These are phyloP conservation scores for Xestia ashworthii DNA, from an alignment of 2,888 invertebrate genomes.

Conservation along the genomic window DNA sequence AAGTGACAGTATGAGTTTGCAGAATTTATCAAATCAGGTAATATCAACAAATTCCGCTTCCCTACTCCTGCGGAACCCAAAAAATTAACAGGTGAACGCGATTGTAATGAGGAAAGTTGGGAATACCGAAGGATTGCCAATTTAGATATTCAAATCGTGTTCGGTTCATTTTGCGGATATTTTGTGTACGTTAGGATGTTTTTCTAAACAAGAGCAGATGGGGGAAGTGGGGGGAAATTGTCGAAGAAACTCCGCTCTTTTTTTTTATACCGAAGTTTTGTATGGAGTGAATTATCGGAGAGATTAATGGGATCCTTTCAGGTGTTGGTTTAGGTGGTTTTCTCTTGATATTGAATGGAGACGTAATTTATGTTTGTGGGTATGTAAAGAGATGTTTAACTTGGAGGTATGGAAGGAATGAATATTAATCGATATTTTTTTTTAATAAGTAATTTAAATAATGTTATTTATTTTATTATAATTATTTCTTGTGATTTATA, in stretches of 20 bases:
- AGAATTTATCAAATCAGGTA: not conserved
- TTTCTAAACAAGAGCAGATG: conserved; percentile 63
- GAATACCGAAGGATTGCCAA: conserved; percentile 84
- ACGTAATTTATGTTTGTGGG: conserved; percentile 44
- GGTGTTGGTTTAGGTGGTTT: conserved; percentile 35
- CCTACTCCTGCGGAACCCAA: conserved; percentile 61
- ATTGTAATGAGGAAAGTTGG: conserved; percentile 87
- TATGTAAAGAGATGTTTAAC: not conserved
- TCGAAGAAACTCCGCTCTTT: conserved; percentile 34
- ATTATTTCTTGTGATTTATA: too few relatives aligned
- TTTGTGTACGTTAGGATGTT: conserved; percentile 68
- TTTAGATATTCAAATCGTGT: conserved; percentile 90
- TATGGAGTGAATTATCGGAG: conserved; percentile 56
- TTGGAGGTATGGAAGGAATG: not conserved
- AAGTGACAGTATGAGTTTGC: not conserved
- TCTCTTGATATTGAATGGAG: conserved; percentile 43
- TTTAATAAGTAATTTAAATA: too few relatives aligned
- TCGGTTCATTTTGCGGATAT: conserved; percentile 80
- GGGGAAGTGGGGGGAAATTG: conserved; percentile 20
- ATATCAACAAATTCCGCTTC: not conserved
- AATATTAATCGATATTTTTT: not conserved
- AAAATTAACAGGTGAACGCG: conserved; percentile 87
- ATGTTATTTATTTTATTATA: too few relatives aligned
- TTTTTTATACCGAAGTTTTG: conserved; percentile 45
- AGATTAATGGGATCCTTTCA: conserved; percentile 56